A percentile compares a stretch with the other conserved stretches of the same genome.
phyloP scores from a whole-genome alignment of 2,113 vertebrate species.

The Passerina amoena region DNA sequence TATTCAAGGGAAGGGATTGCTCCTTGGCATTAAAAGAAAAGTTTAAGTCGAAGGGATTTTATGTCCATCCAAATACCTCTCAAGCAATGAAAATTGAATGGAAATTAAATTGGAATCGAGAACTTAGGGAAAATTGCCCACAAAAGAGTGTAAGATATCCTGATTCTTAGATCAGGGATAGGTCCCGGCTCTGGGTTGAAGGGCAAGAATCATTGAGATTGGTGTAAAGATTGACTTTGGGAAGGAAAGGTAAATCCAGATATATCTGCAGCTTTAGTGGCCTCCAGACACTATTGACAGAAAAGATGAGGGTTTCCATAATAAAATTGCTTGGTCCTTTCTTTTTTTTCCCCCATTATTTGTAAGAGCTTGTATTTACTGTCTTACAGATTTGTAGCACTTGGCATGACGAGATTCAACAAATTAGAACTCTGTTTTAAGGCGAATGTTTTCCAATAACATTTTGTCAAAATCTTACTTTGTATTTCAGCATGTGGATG shows the following conservation, averaged over 20 bases:
- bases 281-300: neutral
- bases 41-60: neutral
- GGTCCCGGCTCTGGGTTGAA: neutral
- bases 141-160: neutral
- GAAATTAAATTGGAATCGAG: neutral
- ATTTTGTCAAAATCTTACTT: neutral
- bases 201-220: neutral
- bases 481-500: neutral
- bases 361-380: neutral
- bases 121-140: neutral
- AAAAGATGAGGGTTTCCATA: neutral
- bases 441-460: neutral
- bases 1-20: neutral
- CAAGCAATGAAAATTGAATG: neutral
- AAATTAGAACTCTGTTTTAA: neutral
- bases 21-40: neutral
- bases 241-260: neutral
- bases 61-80: neutral
- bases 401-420: neutral
- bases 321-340: neutral
- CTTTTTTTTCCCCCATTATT: neutral
- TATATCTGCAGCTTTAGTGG: neutral
- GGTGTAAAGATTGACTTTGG: neutral
- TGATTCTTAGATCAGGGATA: rapidly evolving
- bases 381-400: neutral